phyloP scores from a whole-genome alignment of 2,113 vertebrate genomes.

The Podarcis raffonei region DNA sequence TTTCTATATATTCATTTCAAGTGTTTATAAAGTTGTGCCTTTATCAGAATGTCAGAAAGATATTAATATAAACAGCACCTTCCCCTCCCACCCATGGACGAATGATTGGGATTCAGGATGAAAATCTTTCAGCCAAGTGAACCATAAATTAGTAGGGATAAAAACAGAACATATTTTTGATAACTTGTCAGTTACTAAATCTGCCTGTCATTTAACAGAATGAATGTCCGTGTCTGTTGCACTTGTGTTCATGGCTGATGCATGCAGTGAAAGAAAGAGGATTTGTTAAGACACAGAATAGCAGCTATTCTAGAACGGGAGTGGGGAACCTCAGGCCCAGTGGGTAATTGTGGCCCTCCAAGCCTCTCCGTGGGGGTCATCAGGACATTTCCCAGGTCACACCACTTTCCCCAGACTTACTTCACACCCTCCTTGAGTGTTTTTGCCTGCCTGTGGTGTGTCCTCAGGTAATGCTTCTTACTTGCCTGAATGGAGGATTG shows the following conservation, averaged over 20 bases:
- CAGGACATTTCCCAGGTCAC: no score
- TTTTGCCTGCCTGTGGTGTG: no score
- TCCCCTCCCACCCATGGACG: conserved; percentile 40
- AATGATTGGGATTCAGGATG: conserved; percentile 42
- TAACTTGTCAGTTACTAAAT: conserved; percentile 43
- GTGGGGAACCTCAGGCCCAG: no score
- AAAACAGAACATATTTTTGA: conserved; percentile 42
- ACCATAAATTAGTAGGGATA: conserved; percentile 34
- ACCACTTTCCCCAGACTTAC: no score
- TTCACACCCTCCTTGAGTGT: no score
- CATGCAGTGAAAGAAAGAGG: conserved; percentile 19
- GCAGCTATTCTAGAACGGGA: background rate
- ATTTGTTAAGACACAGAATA: conserved; percentile 6
- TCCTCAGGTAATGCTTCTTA: no score
- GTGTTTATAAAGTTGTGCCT: no score
- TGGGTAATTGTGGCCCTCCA: no score
- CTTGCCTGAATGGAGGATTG: no score
- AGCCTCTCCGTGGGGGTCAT: no score
- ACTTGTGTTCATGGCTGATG: background rate
- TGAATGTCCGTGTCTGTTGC: background rate
- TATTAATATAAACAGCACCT: conserved; percentile 32
- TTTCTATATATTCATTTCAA: no score
- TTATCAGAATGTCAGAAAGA: conserved; percentile 29
- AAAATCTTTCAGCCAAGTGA: conserved; percentile 36
- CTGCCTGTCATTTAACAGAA: conserved; percentile 20